Percentiles rank a stretch among this genome's conserved stretches.
phyloP scores from a whole-genome alignment of 2,113 vertebrate species.

The Tonatia bakeri region DNA sequence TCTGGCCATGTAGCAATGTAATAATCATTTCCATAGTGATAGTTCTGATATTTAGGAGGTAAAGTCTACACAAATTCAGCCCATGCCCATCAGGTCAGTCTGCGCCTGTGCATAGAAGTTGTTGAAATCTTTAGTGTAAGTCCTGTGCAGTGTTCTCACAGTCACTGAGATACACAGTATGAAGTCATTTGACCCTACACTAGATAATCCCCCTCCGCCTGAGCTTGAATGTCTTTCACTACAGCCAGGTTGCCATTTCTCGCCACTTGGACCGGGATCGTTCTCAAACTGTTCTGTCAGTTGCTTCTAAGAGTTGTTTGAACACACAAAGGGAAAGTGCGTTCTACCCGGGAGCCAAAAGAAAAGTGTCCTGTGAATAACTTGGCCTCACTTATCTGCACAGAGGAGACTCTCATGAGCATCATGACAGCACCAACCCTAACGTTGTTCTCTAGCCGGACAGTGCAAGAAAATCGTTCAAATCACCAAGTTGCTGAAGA shows the following conservation, averaged over 20 bases:
- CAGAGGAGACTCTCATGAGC: not conserved
- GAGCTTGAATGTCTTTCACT: not conserved
- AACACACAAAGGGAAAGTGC: not conserved
- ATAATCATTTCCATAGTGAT: not conserved
- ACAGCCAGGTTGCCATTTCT: not conserved
- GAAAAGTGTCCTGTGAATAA: not conserved
- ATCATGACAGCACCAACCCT: not conserved
- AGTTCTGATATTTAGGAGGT: not conserved
- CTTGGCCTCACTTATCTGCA: not conserved
- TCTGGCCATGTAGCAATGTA: not conserved
- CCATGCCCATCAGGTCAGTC: not conserved
- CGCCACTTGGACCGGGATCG: not conserved
- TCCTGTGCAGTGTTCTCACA: not conserved
- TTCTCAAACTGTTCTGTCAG: not conserved
- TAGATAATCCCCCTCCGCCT: not conserved
- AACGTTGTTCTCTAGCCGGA: not conserved
- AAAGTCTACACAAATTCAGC: not conserved
- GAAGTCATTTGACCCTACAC: not conserved
- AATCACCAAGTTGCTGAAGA: not conserved
- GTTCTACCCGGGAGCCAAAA: not conserved
- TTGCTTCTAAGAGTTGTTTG: not conserved
- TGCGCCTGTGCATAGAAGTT: not conserved
- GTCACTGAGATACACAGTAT: not conserved
- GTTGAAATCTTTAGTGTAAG: not conserved
- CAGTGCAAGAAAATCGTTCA: not conserved